Percentiles rank a stretch among this genome's conserved stretches.
These are phyloP conservation scores for Brachirus orientalis DNA, from an alignment of 2,113 vertebrate genomes.

Conservation along the genomic window DNA sequence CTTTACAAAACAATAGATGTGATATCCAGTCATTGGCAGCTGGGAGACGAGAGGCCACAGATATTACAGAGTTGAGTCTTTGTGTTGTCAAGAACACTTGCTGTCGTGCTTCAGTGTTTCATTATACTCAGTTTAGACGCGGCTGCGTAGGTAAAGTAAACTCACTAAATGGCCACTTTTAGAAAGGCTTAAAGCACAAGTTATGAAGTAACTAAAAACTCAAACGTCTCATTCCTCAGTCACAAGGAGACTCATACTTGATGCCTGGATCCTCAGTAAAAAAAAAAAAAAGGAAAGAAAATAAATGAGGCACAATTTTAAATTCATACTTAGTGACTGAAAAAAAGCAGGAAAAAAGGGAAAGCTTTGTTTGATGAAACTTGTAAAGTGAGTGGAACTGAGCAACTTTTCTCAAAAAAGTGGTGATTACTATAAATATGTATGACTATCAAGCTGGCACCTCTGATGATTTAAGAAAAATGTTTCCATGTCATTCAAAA, in stretches of 20 bases:
- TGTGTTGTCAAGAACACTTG: slow-evolving; percentile 35
- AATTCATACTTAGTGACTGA: slow-evolving; percentile 12
- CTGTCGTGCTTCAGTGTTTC: slow-evolving; percentile 8
- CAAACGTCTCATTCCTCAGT: neutral
- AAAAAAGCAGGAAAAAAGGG: slow-evolving; percentile 7
- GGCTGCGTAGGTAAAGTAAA: neutral
- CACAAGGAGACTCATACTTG: neutral
- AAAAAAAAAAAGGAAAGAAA: slow-evolving; percentile 22
- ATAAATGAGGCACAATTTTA: slow-evolving; percentile 4
- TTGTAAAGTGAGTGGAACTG: neutral
- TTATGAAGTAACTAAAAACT: slow-evolving; percentile 18
- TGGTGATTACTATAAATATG: neutral
- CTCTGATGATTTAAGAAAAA: neutral
- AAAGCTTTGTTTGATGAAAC: slow-evolving; percentile 19
- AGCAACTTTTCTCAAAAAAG: no score
- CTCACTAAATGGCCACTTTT: slow-evolving; percentile 11
- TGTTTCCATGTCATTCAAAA: neutral
- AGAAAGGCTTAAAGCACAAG: slow-evolving; percentile 27
- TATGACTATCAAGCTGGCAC: neutral
- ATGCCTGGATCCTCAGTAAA: slow-evolving; percentile 15
- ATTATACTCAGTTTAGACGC: no score
- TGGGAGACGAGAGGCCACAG: slow-evolving; percentile 42
- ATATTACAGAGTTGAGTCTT: slow-evolving; percentile 33
- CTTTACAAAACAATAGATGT: slow-evolving; percentile 56
- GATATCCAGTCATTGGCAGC: slow-evolving; percentile 32